Evolutionary conservation across 2,113 vertebrate species (phyloP).

Genomic region (Ancistrus triradiatus): DNA sequence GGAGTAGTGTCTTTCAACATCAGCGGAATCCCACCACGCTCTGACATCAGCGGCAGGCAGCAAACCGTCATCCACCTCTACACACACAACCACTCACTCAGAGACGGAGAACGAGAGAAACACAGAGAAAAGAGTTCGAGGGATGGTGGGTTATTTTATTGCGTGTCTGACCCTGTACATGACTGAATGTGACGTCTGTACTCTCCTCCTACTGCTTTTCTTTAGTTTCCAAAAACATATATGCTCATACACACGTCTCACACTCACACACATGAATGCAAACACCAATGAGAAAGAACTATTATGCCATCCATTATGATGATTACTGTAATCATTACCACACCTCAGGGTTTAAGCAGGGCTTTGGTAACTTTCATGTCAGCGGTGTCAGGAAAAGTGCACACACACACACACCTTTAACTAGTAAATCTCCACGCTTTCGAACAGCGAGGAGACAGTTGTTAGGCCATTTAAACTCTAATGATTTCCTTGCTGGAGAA

Average conservation of each 20-base stretch:
- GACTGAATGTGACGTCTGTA: slow-evolving; percentile 48
- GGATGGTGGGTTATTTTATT: slow-evolving; percentile 15
- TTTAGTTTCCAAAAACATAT: slow-evolving; percentile 28
- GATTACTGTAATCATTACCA: slow-evolving; percentile 52
- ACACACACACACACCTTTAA: too few species aligned
- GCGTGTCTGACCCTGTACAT: slow-evolving; percentile 27
- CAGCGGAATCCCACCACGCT: slow-evolving; percentile 58
- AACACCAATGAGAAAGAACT: slow-evolving; percentile 1
- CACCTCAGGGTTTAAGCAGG: slow-evolving; percentile 50
- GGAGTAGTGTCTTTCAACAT: slow-evolving; percentile 47
- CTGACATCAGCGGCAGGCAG: slow-evolving; percentile 57
- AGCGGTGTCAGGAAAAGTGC: slow-evolving; percentile 50
- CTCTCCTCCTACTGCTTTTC: slow-evolving; percentile 36
- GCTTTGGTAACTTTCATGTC: slow-evolving; percentile 67
- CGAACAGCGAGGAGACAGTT: slow-evolving; percentile 57
- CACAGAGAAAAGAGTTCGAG: not conserved
- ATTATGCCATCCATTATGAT: slow-evolving; percentile 44
- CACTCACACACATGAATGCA: not conserved
- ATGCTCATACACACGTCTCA: not conserved
- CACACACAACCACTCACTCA: slow-evolving; percentile 13
- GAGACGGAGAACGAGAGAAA: not conserved
- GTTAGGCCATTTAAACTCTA: slow-evolving; percentile 59
- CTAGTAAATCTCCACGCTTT: slow-evolving; percentile 24
- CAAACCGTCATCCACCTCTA: slow-evolving; percentile 38
- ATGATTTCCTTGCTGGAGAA: slow-evolving; percentile 62